Base-by-base conservation (phyloP, 1,140 invertebrate species). In the Trachymyrmex septentrionalis region DNA sequence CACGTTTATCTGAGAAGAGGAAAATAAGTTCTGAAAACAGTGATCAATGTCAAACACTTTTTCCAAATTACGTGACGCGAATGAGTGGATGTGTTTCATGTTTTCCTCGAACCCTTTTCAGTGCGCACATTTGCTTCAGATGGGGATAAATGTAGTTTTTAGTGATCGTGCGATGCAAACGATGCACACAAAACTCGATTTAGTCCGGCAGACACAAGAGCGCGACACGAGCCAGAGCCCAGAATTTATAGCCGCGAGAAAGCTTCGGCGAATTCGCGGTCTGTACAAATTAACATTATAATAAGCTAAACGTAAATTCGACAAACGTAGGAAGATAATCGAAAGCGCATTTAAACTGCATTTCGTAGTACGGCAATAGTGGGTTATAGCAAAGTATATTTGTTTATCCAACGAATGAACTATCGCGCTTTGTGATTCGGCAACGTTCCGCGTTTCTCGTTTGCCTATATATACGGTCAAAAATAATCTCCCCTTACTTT, bases 261-360 rank as follows among this genome's bases (percentile, higher is more conserved):
- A 55, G 48, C n/a, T 61, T 10, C 27, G 67, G 12, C 61, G 71
- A 55, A 34, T 57, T 67, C 57, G 21, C 48, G 24, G 75, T 48
- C 19, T 38, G 63, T 57, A 50, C 55, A 64, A 87, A 87, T 90
- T 90, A 90, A 87, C 86, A 90, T 90, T 90, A 90, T 90, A 90
- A 90, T 90, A 90, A 90, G 86, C 86, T 81, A 88, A 86, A 69
- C 86, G 76, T 88, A 87, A 90, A 90, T 86, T 90, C 76, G 81
- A 87, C 71, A 90, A 90, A 80, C 57, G 63, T 71, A 24, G 30
- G 57, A 64, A 57, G 75, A 90, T 87, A 90, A 90, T 90, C 86
- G 63, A 72, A 63, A 61, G 48, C 73, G 27, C 38, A 85, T 89
- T 90, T 87, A 69, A 87, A 85, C 82, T 78, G 85, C 78, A 53